A percentile compares a stretch with the other conserved stretches of the same genome.
Evolutionary conservation across 2,888 invertebrate species (phyloP).

Genomic region (Coelopa pilipes): DNA sequence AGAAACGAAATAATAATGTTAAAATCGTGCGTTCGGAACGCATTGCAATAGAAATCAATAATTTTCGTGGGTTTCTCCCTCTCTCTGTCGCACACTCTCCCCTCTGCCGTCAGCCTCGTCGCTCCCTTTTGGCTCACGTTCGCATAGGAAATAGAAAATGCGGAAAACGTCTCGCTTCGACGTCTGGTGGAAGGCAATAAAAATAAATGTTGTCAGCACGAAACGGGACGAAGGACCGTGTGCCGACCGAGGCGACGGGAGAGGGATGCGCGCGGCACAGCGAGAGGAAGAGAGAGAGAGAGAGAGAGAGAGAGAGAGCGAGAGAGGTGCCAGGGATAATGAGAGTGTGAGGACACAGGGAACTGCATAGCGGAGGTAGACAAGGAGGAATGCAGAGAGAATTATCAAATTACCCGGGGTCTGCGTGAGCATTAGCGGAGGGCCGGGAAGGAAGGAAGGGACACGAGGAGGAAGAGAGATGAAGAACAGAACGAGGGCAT

Average conservation of each 20-base stretch:
- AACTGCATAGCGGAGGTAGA: too few species aligned
- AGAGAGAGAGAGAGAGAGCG: background rate
- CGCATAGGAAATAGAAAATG: background rate
- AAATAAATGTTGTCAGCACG: constrained; percentile 14
- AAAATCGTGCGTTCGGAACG: background rate
- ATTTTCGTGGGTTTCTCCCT: background rate
- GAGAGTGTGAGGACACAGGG: too few species aligned
- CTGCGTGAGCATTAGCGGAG: background rate
- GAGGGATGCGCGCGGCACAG: too few species aligned
- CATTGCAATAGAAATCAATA: constrained; percentile 11
- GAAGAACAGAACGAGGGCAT: too few species aligned
- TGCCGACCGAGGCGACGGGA: background rate
- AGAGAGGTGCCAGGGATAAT: background rate
- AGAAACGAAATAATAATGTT: background rate
- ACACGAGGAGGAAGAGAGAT: too few species aligned
- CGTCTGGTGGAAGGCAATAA: background rate
- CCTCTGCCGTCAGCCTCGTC: background rate
- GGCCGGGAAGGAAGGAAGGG: background rate
- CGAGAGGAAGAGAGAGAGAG: too few species aligned
- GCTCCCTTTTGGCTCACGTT: background rate
- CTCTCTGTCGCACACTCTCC: background rate
- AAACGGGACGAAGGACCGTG: background rate
- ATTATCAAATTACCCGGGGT: constrained; percentile 8
- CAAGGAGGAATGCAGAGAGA: background rate
- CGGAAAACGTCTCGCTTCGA: constrained; percentile 9